phyloP scores from a whole-genome alignment of 2,888 invertebrate species.

The Brassicogethes aeneus region DNA sequence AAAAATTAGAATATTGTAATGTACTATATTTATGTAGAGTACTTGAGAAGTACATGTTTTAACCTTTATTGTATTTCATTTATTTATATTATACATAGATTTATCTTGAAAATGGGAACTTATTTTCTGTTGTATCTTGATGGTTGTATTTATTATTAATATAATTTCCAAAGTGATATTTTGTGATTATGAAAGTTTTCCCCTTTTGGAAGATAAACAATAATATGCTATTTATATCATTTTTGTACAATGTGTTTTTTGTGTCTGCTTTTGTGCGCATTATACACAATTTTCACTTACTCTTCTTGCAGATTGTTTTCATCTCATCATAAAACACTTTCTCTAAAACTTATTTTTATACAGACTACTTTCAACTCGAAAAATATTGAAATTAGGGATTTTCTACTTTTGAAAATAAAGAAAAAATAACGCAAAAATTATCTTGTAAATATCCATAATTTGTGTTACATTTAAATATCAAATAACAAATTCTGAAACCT shows the following conservation, averaged over 20 bases:
- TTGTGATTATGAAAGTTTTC: constrained; percentile 19
- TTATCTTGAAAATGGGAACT: background rate
- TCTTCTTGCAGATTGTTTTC: background rate
- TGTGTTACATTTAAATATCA: too few relatives aligned
- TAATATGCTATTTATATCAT: too few relatives aligned
- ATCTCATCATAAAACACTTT: constrained; percentile 4
- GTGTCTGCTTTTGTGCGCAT: constrained; percentile 4
- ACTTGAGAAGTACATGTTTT: constrained; percentile 8
- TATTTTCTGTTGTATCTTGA: constrained; percentile 5
- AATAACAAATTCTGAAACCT: too few relatives aligned
- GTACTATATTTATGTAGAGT: constrained; percentile 3
- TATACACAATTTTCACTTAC: background rate
- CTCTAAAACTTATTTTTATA: constrained; percentile 12
- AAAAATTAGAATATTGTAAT: constrained; percentile 8
- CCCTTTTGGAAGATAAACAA: constrained; percentile 12
- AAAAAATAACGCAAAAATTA: too few relatives aligned
- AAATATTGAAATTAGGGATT: constrained; percentile 6
- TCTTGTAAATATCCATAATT: too few relatives aligned
- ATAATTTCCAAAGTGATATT: constrained; percentile 19
- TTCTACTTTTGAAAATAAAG: constrained; percentile 10
- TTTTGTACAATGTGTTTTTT: background rate
- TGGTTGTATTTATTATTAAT: constrained; percentile 9
- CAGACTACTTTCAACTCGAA: constrained; percentile 4
- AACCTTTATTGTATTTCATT: background rate
- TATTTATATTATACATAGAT: background rate